These are phyloP conservation scores for Rhodophaea formosa DNA, from an alignment of 2,888 invertebrate genomes.

Conservation along the genomic window DNA sequence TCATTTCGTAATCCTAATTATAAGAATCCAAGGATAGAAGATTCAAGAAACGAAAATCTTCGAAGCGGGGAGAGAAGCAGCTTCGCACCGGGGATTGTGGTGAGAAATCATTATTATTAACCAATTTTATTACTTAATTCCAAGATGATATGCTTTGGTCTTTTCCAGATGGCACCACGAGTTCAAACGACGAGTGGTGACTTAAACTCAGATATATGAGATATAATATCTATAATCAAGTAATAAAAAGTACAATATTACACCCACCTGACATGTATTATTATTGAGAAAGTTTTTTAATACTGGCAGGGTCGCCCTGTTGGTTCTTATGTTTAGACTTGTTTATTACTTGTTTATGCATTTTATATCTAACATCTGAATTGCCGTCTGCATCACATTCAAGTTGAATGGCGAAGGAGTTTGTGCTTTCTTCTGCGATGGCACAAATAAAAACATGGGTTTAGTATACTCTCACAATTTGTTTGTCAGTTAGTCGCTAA, in stretches of 20 bases:
- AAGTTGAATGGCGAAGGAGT: slow-evolving; percentile 21
- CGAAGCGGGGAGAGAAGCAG: neutral
- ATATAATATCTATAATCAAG: neutral
- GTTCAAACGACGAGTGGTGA: neutral
- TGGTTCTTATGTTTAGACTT: neutral
- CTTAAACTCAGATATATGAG: neutral
- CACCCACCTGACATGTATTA: too few species aligned
- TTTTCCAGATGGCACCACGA: slow-evolving; percentile 54
- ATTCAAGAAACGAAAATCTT: neutral
- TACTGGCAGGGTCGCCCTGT: slow-evolving; percentile 8
- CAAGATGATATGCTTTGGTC: slow-evolving; percentile 71
- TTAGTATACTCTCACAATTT: slow-evolving; percentile 50
- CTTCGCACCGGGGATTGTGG: slow-evolving; percentile 39
- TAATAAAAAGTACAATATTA: neutral
- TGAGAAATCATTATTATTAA: slow-evolving; percentile 38
- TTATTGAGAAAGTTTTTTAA: too few species aligned
- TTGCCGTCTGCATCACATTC: neutral
- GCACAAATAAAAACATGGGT: slow-evolving; percentile 36
- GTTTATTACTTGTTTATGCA: neutral
- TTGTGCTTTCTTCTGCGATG: slow-evolving; percentile 21
- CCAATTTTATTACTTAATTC: slow-evolving; percentile 35
- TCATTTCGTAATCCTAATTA: slow-evolving; percentile 7
- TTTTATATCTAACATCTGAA: neutral
- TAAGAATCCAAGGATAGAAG: slow-evolving; percentile 19
- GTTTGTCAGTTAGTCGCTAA: slow-evolving; percentile 36